These are phyloP conservation scores for Rhinoptilus africanus DNA, from an alignment of 2,113 vertebrate genomes.

Conservation along the genomic window DNA sequence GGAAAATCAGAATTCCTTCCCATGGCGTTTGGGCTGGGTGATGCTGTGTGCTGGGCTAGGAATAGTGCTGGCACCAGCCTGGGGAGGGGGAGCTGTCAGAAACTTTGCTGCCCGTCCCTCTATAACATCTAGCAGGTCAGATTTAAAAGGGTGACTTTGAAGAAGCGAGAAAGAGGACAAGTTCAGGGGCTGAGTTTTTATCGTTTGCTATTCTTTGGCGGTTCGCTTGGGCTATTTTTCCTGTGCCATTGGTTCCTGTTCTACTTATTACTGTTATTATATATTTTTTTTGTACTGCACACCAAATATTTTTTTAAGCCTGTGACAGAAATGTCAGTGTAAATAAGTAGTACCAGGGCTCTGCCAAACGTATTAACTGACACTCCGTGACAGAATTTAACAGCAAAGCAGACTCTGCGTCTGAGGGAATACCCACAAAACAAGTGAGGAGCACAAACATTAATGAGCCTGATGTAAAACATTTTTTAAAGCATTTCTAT, in stretches of 20 bases:
- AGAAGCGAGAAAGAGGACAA: neutral
- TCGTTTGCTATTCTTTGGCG: neutral
- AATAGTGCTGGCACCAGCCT: neutral
- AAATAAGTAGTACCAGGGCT: neutral
- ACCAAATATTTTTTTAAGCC: constrained; percentile 31
- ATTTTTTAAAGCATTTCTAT: constrained; percentile 79
- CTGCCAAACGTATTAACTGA: neutral
- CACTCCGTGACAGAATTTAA: constrained; percentile 62
- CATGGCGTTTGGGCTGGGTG: neutral
- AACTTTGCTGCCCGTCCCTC: neutral
- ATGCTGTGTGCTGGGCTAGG: neutral
- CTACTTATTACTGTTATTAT: neutral
- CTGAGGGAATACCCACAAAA: constrained; percentile 71
- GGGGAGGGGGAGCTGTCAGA: neutral
- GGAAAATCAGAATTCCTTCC: constrained; percentile 22
- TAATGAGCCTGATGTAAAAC: constrained; percentile 79
- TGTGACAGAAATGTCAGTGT: neutral
- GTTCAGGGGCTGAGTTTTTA: neutral
- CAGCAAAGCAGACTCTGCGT: constrained; percentile 61
- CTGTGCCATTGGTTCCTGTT: neutral
- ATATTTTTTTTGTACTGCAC: neutral
- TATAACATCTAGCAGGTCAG: neutral
- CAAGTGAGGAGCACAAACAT: constrained; percentile 67
- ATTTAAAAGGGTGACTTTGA: constrained; percentile 10
- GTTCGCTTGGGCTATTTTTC: neutral